phyloP scores from a whole-genome alignment of 2,888 invertebrate species.

The Slavum lentiscoides region DNA sequence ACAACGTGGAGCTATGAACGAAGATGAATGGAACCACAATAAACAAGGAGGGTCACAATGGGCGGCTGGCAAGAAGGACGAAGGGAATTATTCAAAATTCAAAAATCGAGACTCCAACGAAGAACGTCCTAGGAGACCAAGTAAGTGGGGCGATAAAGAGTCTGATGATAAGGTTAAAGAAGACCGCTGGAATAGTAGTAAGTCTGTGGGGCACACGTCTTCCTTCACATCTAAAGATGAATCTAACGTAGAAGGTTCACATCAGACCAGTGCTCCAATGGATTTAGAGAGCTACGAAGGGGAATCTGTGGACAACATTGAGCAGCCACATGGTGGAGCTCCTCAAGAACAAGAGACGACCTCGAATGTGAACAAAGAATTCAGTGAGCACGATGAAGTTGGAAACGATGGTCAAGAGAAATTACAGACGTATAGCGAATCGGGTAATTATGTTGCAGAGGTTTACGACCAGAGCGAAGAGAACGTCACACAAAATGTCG shows the following conservation, averaged over 20 bases:
- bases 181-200: background rate
- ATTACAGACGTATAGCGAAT: background rate
- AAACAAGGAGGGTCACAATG: slow-evolving; percentile 27
- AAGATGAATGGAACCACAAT: slow-evolving; percentile 20
- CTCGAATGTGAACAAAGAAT: background rate
- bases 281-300: slow-evolving; percentile 39
- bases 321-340: background rate
- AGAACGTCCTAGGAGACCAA: slow-evolving; percentile 42
- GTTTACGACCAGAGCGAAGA: background rate
- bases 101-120: slow-evolving; percentile 41
- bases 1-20: slow-evolving; percentile 34
- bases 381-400: background rate
- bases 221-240: background rate
- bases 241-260: background rate
- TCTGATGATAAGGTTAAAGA: slow-evolving; percentile 25
- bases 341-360: background rate
- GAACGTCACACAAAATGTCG: background rate
- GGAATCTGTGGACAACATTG: slow-evolving; percentile 21
- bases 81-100: slow-evolving; percentile 16
- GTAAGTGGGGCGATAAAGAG: slow-evolving; percentile 43
- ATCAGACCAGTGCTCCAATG: slow-evolving; percentile 38
- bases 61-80: slow-evolving; percentile 25
- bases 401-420: background rate
- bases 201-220: slow-evolving; percentile 10
- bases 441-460: background rate